Conservation (phyloP, 2,797 vertebrate species). For the Neoniphon sammara region DNA sequence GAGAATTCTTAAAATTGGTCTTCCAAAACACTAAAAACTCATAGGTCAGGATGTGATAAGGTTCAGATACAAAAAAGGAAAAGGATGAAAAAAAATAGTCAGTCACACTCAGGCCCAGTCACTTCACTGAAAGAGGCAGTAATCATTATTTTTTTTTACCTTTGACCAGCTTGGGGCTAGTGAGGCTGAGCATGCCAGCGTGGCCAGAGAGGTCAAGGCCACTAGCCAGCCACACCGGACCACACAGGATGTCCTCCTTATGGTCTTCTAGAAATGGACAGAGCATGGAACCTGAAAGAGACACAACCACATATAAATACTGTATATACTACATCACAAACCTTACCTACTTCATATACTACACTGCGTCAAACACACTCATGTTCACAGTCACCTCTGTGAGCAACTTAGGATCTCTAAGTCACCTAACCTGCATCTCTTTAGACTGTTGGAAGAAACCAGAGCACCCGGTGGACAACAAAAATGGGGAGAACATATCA, state of each 20-base stretch:
- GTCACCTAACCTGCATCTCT: too few species aligned
- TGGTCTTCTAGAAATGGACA: conserved; percentile 98
- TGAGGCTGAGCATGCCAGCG: conserved; percentile 97
- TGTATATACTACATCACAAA: too few species aligned
- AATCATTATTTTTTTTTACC: conserved; percentile 77
- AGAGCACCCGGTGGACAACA: too few species aligned
- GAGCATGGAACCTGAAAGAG: conserved; percentile 87
- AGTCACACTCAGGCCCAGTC: neutral
- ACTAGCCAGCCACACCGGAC: conserved; percentile 97
- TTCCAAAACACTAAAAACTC: neutral
- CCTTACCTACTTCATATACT: too few species aligned
- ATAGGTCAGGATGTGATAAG: neutral
- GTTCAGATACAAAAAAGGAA: neutral
- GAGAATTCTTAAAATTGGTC: neutral
- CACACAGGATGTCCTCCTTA: conserved; percentile 97
- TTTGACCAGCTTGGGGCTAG: conserved; percentile 98
- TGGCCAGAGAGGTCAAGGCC: conserved; percentile 98
- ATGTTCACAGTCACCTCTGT: too few species aligned
- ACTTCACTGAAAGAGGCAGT: neutral
- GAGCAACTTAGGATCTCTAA: too few species aligned
- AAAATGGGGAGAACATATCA: too few species aligned
- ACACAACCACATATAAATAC: neutral
- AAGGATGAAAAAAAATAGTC: neutral
- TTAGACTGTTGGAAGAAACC: too few species aligned
- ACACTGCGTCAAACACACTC: too few species aligned